phyloP scores from a whole-genome alignment of 1,140 invertebrate species.

The Sitodiplosis mosellana region DNA sequence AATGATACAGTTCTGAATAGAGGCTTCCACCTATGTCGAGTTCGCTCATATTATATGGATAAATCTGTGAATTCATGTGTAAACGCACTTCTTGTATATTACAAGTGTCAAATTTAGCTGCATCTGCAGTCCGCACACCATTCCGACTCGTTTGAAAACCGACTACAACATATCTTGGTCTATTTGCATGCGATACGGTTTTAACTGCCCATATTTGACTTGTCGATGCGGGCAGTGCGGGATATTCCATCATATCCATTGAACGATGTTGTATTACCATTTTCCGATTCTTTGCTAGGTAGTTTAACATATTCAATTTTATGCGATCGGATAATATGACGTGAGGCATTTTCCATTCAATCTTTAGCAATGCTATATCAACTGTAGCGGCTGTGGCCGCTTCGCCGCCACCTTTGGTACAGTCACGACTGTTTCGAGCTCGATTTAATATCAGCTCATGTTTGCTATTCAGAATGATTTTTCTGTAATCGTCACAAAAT shows the following conservation, averaged over 20 bases:
- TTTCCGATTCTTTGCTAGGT: constrained; percentile 10
- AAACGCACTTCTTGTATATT: constrained; percentile 11
- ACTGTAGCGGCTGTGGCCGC: too few species aligned
- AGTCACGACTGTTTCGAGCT: constrained; percentile 6
- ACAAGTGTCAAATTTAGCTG: constrained; percentile 12
- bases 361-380: background rate
- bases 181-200: constrained; percentile 14
- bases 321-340: constrained; percentile 9
- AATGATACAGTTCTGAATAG: constrained; percentile 11
- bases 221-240: constrained; percentile 12
- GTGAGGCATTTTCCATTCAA: constrained; percentile 9
- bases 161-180: constrained; percentile 14
- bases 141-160: constrained; percentile 11
- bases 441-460: constrained; percentile 27
- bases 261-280: constrained; percentile 14
- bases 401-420: too few species aligned
- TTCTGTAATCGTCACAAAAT: constrained; percentile 27
- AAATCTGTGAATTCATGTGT: constrained; percentile 13
- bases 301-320: constrained; percentile 10
- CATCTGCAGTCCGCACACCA: constrained; percentile 6
- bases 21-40: constrained; percentile 8
- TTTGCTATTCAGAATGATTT: constrained; percentile 24
- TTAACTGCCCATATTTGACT: constrained; percentile 17
- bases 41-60: constrained; percentile 15
- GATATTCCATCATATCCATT: constrained; percentile 23